Percentiles rank a stretch among this genome's conserved stretches.
phyloP scores from a whole-genome alignment of 2,888 invertebrate genomes.

The Trachelus tabidus region DNA sequence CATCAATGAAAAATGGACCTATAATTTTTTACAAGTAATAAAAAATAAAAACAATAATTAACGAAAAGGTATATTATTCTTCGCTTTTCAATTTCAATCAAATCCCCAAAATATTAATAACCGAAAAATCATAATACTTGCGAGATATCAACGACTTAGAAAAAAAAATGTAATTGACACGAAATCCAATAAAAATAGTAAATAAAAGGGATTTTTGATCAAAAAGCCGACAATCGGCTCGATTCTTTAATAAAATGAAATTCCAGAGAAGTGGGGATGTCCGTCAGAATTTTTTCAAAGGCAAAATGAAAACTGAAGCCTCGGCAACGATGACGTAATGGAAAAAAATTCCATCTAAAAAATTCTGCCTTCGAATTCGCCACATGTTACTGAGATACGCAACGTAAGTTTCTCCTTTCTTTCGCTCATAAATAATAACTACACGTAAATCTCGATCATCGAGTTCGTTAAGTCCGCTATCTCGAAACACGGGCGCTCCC shows the following conservation, averaged over 20 bases:
- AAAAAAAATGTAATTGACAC: not conserved
- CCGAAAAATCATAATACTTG: not conserved
- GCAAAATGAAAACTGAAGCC: not conserved
- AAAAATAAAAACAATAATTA: not conserved
- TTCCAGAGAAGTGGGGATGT: not conserved
- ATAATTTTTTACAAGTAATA: not conserved
- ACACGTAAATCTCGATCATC: not conserved
- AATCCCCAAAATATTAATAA: not conserved
- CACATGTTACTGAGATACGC: not conserved
- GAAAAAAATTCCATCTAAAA: not conserved
- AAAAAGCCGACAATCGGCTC: not conserved
- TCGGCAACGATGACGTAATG: not conserved
- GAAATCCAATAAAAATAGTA: not conserved
- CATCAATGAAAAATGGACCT: slow-evolving; percentile 1
- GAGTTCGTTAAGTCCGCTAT: not conserved
- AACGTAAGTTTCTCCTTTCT: not conserved
- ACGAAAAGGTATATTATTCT: slow-evolving; percentile 16
- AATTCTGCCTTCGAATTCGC: not conserved
- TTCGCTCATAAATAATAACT: not conserved
- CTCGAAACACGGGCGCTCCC: not conserved
- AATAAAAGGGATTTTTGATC: not conserved
- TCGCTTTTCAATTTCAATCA: slow-evolving; percentile 15
- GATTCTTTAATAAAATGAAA: not conserved
- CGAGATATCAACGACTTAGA: not conserved
- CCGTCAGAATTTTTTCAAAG: not conserved